Evolutionary conservation across 2,888 invertebrate species (phyloP).

Genomic region (Drosophila meridionalis): DNA sequence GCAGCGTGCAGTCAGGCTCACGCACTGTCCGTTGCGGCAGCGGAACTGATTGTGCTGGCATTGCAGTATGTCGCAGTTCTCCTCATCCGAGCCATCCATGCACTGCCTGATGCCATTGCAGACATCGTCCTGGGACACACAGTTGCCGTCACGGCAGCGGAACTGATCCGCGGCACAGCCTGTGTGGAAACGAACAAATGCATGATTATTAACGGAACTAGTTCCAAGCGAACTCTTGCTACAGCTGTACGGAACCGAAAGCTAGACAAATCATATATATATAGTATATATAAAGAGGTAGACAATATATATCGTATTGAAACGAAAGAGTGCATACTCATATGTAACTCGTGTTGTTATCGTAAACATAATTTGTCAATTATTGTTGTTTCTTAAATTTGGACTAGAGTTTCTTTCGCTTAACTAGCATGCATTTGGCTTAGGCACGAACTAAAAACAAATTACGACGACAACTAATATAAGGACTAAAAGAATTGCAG

Average conservation of each 20-base stretch:
- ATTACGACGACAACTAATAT: slow-evolving; percentile 9
- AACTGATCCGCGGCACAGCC: slow-evolving; percentile 89
- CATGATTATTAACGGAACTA: slow-evolving; percentile 16
- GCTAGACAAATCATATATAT: slow-evolving; percentile 6
- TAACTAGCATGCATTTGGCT: slow-evolving; percentile 41
- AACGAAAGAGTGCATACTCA: slow-evolving; percentile 58
- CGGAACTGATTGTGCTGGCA: slow-evolving; percentile 83
- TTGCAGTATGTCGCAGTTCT: slow-evolving; percentile 85
- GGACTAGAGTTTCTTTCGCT: slow-evolving; percentile 1
- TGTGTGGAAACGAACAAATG: slow-evolving; percentile 75
- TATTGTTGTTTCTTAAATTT: slow-evolving; percentile 15
- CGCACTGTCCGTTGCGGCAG: slow-evolving; percentile 83
- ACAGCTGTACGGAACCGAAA: slow-evolving; percentile 33
- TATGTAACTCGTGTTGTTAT: slow-evolving; percentile 34
- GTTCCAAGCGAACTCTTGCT: neutral
- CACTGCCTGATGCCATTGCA: slow-evolving; percentile 90
- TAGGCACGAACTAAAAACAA: slow-evolving; percentile 26
- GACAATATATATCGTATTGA: neutral
- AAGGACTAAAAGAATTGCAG: slow-evolving; percentile 15
- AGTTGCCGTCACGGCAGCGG: slow-evolving; percentile 89
- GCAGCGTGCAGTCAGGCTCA: slow-evolving; percentile 84
- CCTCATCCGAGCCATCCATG: slow-evolving; percentile 89
- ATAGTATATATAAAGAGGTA: neutral
- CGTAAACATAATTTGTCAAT: neutral
- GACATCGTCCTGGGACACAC: slow-evolving; percentile 87